Conservation (phyloP, 2,113 vertebrate genomes). For the Nothoprocta pentlandii region DNA sequence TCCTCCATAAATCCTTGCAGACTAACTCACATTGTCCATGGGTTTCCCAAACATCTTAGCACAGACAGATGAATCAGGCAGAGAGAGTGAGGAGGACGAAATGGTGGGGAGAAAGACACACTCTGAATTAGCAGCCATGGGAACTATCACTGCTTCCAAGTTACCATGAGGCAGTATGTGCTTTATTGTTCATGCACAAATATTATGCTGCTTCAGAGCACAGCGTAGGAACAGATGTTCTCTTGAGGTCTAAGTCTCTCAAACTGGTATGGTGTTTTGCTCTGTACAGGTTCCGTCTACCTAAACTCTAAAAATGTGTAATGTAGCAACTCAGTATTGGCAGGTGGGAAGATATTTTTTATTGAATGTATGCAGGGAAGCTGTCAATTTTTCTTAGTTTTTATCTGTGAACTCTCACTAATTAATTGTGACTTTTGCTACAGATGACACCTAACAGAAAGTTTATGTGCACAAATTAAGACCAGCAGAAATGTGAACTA, state of each 20-base stretch:
- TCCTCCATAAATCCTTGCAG: neutral
- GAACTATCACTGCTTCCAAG: neutral
- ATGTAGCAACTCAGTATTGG: neutral
- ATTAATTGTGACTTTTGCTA: neutral
- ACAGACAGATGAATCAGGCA: neutral
- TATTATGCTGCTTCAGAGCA: neutral
- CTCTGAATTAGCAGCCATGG: neutral
- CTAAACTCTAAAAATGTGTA: neutral
- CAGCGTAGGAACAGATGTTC: fast-evolving
- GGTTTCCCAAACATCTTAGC: neutral
- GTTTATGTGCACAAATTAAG: neutral
- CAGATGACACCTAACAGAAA: neutral
- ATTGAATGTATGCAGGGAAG: neutral
- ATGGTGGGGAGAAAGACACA: neutral
- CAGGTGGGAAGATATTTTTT: neutral
- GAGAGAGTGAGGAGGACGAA: neutral
- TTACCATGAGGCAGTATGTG: neutral
- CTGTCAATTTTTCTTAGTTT: neutral
- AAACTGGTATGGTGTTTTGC: neutral
- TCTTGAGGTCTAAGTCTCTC: neutral
- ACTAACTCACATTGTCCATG: neutral
- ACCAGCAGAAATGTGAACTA: neutral
- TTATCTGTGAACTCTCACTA: neutral
- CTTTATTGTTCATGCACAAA: neutral
- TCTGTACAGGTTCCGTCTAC: neutral